A percentile compares a stretch with the other conserved stretches of the same genome.
Conservation (phyloP, 2,888 invertebrate species). For the Pandemis heparana region DNA sequence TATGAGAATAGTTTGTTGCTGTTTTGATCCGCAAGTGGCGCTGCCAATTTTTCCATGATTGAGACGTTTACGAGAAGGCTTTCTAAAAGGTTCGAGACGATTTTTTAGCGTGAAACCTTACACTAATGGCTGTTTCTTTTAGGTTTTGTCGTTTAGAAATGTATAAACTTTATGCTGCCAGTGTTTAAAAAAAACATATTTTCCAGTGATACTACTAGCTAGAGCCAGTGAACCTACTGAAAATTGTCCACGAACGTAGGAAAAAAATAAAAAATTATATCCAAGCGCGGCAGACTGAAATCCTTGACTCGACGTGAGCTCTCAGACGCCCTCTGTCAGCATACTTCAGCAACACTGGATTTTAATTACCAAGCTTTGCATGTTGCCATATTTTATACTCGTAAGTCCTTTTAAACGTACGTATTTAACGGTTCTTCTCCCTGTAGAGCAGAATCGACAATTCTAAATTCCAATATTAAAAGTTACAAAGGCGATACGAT, state of each 20-base stretch:
- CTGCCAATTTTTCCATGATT: too few species aligned
- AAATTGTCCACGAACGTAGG: background rate
- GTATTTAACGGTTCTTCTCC: background rate
- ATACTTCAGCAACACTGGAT: constrained; percentile 8
- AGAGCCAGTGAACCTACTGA: background rate
- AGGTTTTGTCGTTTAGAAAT: too few species aligned
- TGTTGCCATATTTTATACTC: background rate
- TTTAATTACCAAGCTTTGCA: constrained; percentile 31
- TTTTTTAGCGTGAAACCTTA: too few species aligned
- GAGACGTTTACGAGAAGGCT: too few species aligned
- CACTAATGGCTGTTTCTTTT: too few species aligned
- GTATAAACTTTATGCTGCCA: too few species aligned
- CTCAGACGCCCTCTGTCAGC: constrained; percentile 25
- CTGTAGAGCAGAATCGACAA: too few species aligned
- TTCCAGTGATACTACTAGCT: too few species aligned
- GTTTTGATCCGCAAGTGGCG: too few species aligned
- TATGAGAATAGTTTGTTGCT: too few species aligned
- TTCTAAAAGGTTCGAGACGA: too few species aligned
- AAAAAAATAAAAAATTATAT: background rate
- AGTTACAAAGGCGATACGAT: constrained; percentile 35
- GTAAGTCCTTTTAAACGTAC: background rate
- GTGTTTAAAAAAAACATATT: background rate
- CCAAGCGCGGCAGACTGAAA: constrained; percentile 3
- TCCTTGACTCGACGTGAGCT: constrained; percentile 8
- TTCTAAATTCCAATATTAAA: background rate